Evolutionary conservation across 2,888 invertebrate genomes (phyloP).

Genomic region (Parelbella ahira): DNA sequence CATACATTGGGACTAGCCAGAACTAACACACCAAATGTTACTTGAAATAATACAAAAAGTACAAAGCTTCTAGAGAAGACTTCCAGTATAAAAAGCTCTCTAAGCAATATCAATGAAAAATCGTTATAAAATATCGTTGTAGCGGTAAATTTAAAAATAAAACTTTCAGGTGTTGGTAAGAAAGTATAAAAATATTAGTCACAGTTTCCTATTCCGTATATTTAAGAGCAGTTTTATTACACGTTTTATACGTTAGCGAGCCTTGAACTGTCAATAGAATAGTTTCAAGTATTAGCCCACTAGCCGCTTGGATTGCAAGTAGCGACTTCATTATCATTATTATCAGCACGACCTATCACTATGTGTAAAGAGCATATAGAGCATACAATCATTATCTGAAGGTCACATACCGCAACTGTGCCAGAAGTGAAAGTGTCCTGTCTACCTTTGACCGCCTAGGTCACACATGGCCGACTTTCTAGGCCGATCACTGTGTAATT

Average conservation of each 20-base stretch:
- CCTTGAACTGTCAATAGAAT: constrained; percentile 19
- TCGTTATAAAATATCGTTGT: too few species aligned
- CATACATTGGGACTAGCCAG: too few species aligned
- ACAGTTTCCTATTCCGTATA: too few species aligned
- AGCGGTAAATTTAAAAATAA: too few species aligned
- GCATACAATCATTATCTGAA: constrained; percentile 31
- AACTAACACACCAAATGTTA: too few species aligned
- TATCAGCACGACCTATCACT: constrained; percentile 8
- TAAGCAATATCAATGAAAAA: too few species aligned
- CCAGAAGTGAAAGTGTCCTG: constrained; percentile 62
- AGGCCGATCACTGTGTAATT: constrained; percentile 51
- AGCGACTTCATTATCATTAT: constrained; percentile 2
- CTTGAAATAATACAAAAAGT: too few species aligned
- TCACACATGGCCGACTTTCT: constrained; percentile 57
- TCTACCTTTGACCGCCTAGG: constrained; percentile 67
- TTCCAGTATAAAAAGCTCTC: too few species aligned
- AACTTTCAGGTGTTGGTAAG: too few species aligned
- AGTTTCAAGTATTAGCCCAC: constrained; percentile 6
- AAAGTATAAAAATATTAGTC: too few species aligned
- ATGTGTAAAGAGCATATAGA: constrained; percentile 1
- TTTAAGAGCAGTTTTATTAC: too few species aligned
- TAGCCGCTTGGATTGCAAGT: constrained; percentile 1
- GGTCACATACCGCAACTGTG: constrained; percentile 42
- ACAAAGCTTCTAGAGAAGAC: too few species aligned
- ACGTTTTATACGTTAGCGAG: constrained; percentile 1